A percentile compares a stretch with the other conserved stretches of the same genome.
These are phyloP conservation scores for Lamprotornis superbus DNA, from an alignment of 2,113 vertebrate species.

Conservation along the genomic window DNA sequence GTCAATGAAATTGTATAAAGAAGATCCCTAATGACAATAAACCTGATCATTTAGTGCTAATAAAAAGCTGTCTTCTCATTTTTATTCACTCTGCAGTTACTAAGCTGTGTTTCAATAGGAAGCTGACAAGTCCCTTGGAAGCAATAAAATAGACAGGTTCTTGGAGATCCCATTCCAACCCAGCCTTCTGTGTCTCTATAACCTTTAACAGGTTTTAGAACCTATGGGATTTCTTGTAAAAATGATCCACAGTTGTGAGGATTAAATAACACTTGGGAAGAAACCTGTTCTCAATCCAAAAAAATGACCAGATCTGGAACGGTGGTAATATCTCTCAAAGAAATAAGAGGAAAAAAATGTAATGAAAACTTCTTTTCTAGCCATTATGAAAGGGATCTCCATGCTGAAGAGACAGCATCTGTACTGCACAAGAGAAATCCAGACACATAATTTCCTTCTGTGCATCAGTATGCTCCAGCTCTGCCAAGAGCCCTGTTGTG, in stretches of 20 bases:
- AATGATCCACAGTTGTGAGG: not conserved
- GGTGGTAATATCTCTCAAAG: not conserved
- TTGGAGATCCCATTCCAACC: not conserved
- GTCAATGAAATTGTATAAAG: not conserved
- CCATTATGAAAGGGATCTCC: not conserved
- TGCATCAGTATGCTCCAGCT: not conserved
- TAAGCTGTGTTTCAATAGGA: not conserved
- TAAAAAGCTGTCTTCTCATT: not conserved
- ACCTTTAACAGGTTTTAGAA: not conserved
- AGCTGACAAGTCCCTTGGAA: slow-evolving; percentile 25
- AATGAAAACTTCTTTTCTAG: not conserved
- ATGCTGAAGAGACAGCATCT: not conserved
- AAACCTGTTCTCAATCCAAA: not conserved
- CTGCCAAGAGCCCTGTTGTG: not conserved
- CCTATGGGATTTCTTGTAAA: not conserved
- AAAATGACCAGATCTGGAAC: not conserved
- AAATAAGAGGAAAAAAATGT: not conserved
- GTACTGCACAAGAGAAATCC: not conserved
- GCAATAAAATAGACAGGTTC: slow-evolving; percentile 13
- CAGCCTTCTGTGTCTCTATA: not conserved
- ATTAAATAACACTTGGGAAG: not conserved
- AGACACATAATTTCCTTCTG: not conserved
- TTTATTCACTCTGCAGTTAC: not conserved
- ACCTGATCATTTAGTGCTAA: not conserved
- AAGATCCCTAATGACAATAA: not conserved